Evolutionary conservation across 2,888 invertebrate species (phyloP).

Genomic region (Julus scandinavius): DNA sequence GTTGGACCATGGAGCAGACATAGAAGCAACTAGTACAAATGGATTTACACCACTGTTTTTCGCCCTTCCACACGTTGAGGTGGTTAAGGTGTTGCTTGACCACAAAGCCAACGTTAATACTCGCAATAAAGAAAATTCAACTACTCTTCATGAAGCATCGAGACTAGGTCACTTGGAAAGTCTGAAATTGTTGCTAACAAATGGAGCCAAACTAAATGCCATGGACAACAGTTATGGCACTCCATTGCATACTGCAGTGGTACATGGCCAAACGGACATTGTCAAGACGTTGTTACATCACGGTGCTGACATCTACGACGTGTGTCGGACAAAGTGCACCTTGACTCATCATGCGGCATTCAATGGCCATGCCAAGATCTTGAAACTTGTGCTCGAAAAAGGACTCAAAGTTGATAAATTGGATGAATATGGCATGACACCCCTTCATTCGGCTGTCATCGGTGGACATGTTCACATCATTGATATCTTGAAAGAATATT

Average conservation of each 20-base stretch:
- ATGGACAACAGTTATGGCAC: constrained; percentile 32
- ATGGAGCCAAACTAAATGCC: constrained; percentile 31
- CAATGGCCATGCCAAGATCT: not conserved
- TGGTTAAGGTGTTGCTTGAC: not conserved
- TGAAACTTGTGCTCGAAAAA: not conserved
- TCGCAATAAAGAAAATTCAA: not conserved
- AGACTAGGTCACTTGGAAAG: not conserved
- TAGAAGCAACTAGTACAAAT: constrained; percentile 5
- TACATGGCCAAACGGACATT: not conserved
- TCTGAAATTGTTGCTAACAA: not conserved
- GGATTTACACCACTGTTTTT: constrained; percentile 69
- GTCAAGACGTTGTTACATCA: not conserved
- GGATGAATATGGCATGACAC: not conserved
- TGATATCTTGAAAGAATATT: not conserved
- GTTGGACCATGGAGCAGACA: not conserved
- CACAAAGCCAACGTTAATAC: constrained; percentile 20
- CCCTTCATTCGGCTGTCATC: constrained; percentile 6
- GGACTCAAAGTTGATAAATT: not conserved
- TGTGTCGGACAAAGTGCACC: not conserved
- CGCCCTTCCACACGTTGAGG: constrained; percentile 66
- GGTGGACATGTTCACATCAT: not conserved
- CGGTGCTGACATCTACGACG: not conserved
- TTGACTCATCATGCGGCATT: constrained; percentile 17
- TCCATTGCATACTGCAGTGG: constrained; percentile 7
- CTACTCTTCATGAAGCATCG: constrained; percentile 8